Conservation (phyloP, 1,140 invertebrate genomes). For the Atta colombica region DNA sequence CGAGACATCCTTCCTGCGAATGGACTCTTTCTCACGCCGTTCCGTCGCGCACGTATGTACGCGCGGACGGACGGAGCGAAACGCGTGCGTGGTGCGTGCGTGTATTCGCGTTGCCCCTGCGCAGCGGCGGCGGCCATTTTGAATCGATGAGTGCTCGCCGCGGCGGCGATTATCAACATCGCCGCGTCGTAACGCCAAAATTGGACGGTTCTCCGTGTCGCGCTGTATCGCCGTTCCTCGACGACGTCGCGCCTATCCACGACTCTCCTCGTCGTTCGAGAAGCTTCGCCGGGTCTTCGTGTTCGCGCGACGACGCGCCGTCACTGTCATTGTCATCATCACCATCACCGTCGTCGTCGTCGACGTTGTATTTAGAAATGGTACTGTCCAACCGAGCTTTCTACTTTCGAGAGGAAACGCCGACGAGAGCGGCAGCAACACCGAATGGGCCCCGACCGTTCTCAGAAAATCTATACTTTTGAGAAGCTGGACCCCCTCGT, state of each 20-base stretch:
- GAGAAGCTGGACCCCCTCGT: background rate
- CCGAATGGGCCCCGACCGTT: background rate
- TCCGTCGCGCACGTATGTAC: no score
- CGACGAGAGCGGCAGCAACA: slow-evolving; percentile 19
- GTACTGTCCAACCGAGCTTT: background rate
- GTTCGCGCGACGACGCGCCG: background rate
- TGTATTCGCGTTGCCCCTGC: slow-evolving; percentile 32
- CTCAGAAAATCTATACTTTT: background rate
- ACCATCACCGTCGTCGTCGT: no score
- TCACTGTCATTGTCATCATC: background rate
- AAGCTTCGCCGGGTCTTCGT: no score
- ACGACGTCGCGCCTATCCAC: background rate
- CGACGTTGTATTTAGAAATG: slow-evolving; percentile 3
- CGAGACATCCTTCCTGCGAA: background rate
- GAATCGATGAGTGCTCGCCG: slow-evolving; percentile 71
- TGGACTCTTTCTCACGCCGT: no score
- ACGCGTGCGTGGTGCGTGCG: background rate
- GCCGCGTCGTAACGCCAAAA: slow-evolving; percentile 54
- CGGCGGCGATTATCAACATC: slow-evolving; percentile 67
- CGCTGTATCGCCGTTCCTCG: background rate
- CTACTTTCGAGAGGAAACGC: slow-evolving; percentile 16
- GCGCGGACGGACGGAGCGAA: background rate
- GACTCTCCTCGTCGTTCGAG: background rate
- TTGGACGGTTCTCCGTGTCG: slow-evolving; percentile 48
- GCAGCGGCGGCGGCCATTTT: slow-evolving; percentile 72